Percentiles rank a stretch among this genome's conserved stretches.
Conservation (phyloP, 2,888 invertebrate genomes). For the Rhogogaster chlorosoma region DNA sequence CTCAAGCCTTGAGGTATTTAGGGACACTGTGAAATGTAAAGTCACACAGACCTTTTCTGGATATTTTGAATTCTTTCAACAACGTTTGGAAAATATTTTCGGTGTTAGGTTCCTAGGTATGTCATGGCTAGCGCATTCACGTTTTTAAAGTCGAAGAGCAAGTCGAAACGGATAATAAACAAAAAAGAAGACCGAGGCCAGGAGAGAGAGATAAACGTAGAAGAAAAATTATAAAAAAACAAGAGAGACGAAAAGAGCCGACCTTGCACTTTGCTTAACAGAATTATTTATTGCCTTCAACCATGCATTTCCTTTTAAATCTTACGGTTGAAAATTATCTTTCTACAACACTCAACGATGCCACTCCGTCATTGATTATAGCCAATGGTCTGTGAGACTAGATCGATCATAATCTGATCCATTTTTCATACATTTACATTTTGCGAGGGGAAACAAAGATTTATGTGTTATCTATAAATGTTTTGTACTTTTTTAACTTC, state of each 20-base stretch:
- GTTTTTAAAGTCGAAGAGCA: not conserved
- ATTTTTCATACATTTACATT: not conserved
- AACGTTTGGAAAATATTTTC: constrained; percentile 10
- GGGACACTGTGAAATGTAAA: not conserved
- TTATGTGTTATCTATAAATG: not conserved
- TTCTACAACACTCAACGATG: not conserved
- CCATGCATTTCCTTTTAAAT: not conserved
- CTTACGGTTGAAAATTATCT: not conserved
- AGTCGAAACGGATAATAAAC: not conserved
- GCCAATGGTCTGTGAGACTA: not conserved
- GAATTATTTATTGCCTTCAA: constrained; percentile 24
- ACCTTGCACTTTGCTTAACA: constrained; percentile 6
- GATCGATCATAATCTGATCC: not conserved
- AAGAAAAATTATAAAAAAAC: not conserved
- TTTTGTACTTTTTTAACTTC: not conserved
- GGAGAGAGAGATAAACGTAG: not conserved
- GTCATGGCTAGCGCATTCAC: not conserved
- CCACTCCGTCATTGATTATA: not conserved
- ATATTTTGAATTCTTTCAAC: not conserved
- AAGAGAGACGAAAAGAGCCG: not conserved
- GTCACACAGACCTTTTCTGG: not conserved
- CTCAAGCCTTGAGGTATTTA: not conserved
- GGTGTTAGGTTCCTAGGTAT: not conserved
- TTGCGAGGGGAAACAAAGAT: not conserved
- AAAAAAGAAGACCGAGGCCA: not conserved